Evolutionary conservation across 2,113 vertebrate genomes (phyloP).

Genomic region (Leiothrix lutea): DNA sequence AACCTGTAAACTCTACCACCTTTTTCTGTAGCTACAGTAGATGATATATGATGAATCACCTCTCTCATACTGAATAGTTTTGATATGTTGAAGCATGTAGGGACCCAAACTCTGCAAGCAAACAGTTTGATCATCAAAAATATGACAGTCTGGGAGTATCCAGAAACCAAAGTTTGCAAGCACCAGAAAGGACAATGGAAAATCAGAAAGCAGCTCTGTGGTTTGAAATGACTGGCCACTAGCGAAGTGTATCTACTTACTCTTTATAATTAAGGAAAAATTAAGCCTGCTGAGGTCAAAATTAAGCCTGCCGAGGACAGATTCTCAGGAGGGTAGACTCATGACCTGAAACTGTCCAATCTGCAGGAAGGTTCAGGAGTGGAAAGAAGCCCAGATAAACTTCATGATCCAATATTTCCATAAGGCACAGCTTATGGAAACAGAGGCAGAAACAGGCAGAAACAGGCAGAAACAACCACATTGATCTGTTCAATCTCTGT

Average conservation of each 20-base stretch:
- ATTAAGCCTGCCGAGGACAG: not conserved
- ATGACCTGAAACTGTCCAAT: not conserved
- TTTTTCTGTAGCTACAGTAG: not conserved
- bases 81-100: not conserved
- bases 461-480: not conserved
- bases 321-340: not conserved
- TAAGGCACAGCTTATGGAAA: fast-evolving
- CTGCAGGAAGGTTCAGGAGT: not conserved
- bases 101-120: not conserved
- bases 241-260: not conserved
- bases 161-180: not conserved
- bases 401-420: not conserved
- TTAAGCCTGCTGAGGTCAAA: not conserved
- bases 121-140: not conserved
- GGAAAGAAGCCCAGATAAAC: not conserved
- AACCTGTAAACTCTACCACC: not conserved
- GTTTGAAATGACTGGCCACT: not conserved
- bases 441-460: too few species aligned
- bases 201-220: not conserved
- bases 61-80: not conserved
- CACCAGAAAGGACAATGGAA: not conserved
- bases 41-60: not conserved
- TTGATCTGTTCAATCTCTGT: not conserved
- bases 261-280: not conserved
- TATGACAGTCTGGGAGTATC: not conserved